These are phyloP conservation scores for Mionectes olivaceus DNA, from an alignment of 2,797 vertebrate species.

Conservation along the genomic window DNA sequence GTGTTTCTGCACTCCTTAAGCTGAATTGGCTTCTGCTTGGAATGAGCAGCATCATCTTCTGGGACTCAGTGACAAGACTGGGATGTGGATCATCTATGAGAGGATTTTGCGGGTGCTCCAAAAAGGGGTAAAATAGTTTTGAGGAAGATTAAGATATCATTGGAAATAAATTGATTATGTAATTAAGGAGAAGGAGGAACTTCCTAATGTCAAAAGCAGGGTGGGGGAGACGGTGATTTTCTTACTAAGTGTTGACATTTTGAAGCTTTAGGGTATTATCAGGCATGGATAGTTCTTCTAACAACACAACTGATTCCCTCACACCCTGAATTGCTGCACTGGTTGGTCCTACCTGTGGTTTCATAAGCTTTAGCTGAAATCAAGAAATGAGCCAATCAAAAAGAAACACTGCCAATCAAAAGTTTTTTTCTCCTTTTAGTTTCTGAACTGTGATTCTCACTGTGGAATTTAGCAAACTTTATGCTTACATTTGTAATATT, in stretches of 20 bases:
- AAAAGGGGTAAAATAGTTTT: not conserved
- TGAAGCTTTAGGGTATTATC: not conserved
- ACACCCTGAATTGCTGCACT: too few species aligned
- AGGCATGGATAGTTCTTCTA: not conserved
- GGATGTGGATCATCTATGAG: not conserved
- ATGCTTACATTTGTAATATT: not conserved
- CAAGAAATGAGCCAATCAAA: not conserved
- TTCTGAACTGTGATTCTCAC: not conserved
- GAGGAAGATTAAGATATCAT: not conserved
- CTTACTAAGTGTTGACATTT: not conserved
- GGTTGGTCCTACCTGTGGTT: not conserved
- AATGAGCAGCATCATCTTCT: not conserved
- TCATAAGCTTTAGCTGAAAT: not conserved
- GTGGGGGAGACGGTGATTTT: rapidly evolving
- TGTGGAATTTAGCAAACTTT: not conserved
- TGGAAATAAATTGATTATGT: not conserved
- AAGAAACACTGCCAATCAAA: not conserved
- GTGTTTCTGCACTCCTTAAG: not conserved
- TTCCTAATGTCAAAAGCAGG: not conserved
- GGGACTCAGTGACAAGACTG: not conserved
- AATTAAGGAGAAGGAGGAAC: not conserved
- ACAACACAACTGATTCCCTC: rapidly evolving
- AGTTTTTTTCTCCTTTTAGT: not conserved
- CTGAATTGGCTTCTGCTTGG: not conserved
- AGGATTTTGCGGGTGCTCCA: not conserved